These are phyloP conservation scores for Lophotis ruficrista DNA, from an alignment of 2,113 vertebrate genomes.

Conservation along the genomic window DNA sequence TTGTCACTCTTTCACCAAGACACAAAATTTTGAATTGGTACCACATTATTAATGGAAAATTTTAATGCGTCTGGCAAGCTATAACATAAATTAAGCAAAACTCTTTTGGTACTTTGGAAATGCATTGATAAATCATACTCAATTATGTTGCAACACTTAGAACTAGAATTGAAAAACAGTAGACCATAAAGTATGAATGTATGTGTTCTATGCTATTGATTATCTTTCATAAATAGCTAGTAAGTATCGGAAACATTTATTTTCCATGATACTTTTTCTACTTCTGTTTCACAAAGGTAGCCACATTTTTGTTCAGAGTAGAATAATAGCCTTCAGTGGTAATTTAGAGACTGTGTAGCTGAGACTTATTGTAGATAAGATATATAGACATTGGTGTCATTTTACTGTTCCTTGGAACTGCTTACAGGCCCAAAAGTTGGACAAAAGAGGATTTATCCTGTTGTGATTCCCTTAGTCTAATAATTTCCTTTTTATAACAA, in stretches of 20 bases:
- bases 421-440: neutral
- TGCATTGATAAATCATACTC: neutral
- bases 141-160: neutral
- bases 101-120: neutral
- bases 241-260: neutral
- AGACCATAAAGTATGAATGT: neutral
- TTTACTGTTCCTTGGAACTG: neutral
- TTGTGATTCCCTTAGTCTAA: neutral
- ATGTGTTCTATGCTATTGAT: neutral
- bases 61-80: neutral
- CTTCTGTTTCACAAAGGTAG: neutral
- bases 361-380: neutral
- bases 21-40: neutral
- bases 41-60: neutral
- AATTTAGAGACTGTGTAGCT: neutral
- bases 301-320: neutral
- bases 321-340: neutral
- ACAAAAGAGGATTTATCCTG: neutral
- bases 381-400: neutral
- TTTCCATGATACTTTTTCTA: neutral
- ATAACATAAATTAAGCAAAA: neutral
- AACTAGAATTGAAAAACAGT: neutral
- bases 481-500: neutral
- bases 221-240: neutral
- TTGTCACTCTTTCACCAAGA: neutral